These are phyloP conservation scores for Epizoanthus stellaris DNA, from an alignment of 92 coral and sea anemone genomes.

Conservation along the genomic window DNA sequence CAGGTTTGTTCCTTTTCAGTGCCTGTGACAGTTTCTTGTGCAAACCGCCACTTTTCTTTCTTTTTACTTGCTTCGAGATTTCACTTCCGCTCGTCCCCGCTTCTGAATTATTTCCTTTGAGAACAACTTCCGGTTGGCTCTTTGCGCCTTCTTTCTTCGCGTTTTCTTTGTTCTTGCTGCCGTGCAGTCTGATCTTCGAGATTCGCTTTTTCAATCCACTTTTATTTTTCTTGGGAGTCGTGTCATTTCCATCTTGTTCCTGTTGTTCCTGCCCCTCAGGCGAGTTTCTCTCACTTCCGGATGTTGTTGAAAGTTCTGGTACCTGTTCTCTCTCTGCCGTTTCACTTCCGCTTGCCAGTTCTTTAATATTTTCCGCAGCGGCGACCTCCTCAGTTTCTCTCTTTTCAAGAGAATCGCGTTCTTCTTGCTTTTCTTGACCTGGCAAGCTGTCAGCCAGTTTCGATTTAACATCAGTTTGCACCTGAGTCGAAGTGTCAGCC, in stretches of 20 bases:
- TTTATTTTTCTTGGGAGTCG: slow-evolving; percentile 30
- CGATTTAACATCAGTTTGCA: slow-evolving; percentile 2
- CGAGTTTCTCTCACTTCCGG: slow-evolving; percentile 25
- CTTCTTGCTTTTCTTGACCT: background rate
- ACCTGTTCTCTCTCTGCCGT: background rate
- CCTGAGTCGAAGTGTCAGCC: background rate
- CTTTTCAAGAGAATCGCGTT: background rate
- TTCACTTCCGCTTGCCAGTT: slow-evolving; percentile 30
- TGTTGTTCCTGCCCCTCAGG: background rate
- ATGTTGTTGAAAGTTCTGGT: slow-evolving; percentile 22
- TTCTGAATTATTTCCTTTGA: background rate
- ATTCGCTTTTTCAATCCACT: slow-evolving; percentile 36
- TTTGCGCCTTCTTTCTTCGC: background rate
- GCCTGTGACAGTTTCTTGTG: slow-evolving; percentile 37
- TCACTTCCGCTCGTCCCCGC: slow-evolving; percentile 12
- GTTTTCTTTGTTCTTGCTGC: slow-evolving; percentile 23
- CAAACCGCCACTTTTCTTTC: slow-evolving; percentile 37
- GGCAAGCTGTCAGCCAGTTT: background rate
- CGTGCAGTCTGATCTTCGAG: slow-evolving; percentile 20
- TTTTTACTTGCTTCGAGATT: slow-evolving; percentile 30
- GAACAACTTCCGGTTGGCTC: slow-evolving; percentile 4
- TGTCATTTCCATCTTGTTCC: slow-evolving; percentile 13
- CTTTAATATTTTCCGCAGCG: slow-evolving; percentile 26
- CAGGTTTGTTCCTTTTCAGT: slow-evolving; percentile 25
- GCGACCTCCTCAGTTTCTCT: background rate